A percentile compares a stretch with the other conserved stretches of the same genome.
Conservation (phyloP, 2,888 invertebrate genomes). For the Bombylius discolor region DNA sequence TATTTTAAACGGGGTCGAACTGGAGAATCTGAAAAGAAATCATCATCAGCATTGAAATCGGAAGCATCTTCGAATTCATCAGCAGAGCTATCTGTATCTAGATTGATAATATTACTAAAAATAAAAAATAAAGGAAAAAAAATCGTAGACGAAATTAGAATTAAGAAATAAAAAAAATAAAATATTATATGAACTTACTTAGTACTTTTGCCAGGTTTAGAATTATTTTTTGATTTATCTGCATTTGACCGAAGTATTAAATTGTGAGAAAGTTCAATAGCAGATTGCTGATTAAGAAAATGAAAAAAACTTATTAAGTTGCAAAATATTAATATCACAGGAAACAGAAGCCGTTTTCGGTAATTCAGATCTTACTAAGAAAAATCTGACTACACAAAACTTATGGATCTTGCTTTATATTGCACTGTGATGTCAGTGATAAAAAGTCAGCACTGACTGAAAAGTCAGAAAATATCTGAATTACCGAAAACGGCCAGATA, state of each 20-base stretch:
- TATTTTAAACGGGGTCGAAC: conserved; percentile 58
- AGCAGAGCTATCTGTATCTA: conserved; percentile 49
- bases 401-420: too few species aligned
- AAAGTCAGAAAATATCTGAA: too few species aligned
- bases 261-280: conserved; percentile 30
- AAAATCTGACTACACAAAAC: too few species aligned
- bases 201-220: conserved; percentile 22
- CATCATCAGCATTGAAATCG: conserved; percentile 76
- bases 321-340: too few species aligned
- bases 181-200: conserved; percentile 17
- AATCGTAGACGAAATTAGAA: background rate
- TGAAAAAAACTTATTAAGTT: background rate
- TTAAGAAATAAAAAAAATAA: background rate
- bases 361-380: too few species aligned
- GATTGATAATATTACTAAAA: conserved; percentile 17
- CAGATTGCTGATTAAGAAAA: conserved; percentile 26
- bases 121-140: background rate
- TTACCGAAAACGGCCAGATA: too few species aligned
- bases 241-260: conserved; percentile 26
- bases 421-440: too few species aligned
- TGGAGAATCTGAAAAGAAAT: conserved; percentile 68
- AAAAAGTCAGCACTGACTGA: too few species aligned
- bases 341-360: too few species aligned
- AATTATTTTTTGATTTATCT: conserved; percentile 23
- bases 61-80: conserved; percentile 80